phyloP scores from a whole-genome alignment of 1,140 invertebrate genomes.

The Euwallacea fornicatus region DNA sequence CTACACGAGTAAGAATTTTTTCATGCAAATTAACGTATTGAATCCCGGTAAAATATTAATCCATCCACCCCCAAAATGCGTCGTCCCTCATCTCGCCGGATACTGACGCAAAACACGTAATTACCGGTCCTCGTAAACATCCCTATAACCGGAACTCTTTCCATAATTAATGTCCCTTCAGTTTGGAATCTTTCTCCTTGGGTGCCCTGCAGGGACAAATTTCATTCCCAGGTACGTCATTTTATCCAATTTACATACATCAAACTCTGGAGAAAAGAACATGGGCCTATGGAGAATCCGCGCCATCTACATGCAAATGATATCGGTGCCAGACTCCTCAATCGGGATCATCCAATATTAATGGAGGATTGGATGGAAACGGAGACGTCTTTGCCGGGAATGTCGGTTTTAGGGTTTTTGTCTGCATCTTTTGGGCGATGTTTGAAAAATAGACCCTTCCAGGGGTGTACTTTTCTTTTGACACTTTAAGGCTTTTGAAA shows the following conservation, averaged over 20 bases:
- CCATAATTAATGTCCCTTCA: not conserved
- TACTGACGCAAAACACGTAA: not conserved
- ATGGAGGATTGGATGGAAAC: slow-evolving; percentile 17
- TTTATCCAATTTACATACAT: slow-evolving; percentile 16
- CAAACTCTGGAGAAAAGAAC: slow-evolving; percentile 13
- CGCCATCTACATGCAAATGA: slow-evolving; percentile 41
- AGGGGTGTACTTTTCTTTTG: no score
- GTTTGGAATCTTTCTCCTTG: not conserved
- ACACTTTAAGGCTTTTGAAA: no score
- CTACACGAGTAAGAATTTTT: not conserved
- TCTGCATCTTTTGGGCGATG: no score
- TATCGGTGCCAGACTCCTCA: slow-evolving; percentile 31
- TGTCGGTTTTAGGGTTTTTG: not conserved
- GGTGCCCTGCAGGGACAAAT: not conserved
- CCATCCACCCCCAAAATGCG: not conserved
- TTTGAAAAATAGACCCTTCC: no score
- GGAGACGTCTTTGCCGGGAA: not conserved
- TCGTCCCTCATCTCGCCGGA: not conserved
- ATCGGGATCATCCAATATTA: slow-evolving; percentile 39
- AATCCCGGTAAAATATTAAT: not conserved
- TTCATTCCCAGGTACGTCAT: not conserved
- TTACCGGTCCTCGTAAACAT: not conserved
- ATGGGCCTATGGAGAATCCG: slow-evolving; percentile 18
- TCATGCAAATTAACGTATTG: not conserved
- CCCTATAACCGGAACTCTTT: not conserved